Evolutionary conservation across 2,113 vertebrate genomes (phyloP), one percentile per base, ranked within the genome.

Genomic region (Paraplagusia blochii): DNA sequence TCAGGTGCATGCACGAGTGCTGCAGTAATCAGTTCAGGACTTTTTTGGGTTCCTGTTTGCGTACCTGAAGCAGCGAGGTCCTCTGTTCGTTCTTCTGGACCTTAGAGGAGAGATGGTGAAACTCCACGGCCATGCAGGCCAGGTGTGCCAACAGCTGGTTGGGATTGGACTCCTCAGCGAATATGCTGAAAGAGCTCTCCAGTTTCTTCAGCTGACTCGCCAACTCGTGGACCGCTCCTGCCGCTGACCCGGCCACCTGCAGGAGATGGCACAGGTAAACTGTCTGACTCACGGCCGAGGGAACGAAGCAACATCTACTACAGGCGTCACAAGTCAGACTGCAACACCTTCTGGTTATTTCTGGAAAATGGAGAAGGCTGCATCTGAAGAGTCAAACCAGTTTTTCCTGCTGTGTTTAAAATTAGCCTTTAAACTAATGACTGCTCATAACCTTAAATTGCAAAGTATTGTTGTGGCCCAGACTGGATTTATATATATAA

Each of bases 21-120:
- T 29, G 22, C 22, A 29, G 22, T 29, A 29, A 2, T 29, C 22
- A 29, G 22, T 29, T 29, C 22, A 29, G 6, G 22, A 29, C 3
- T 29, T 29, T n/a, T n/a, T n/a, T n/a, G n/a, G n/a, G n/a, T n/a
- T 38, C 10, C 13, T 4, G 36, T 34, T 35, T 0, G 1, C 53
- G 14, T 46, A 98, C 96, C 94, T 99, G 97, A 44, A 99, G 85
- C 63, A 96, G 91, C 0, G 96, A 95, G 0, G 97, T 98, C 54
- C 92, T 92, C 83, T 94, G 94, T 85, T 99, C 97, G 0, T 98
- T 98, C 89, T 93, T 97, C 85, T 99, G 95, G 77, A 98, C 96
- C 68, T 99, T 98, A 14, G 93, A 94, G 36, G 97, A 94, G 70
- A 99, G 86, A 19, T 95, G 94, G 88, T 96, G 97, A 75, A 99